Evolutionary conservation across 2,113 vertebrate species (phyloP), one percentile per base, ranked within the genome.

Genomic region (Motacilla tschutschensis): DNA sequence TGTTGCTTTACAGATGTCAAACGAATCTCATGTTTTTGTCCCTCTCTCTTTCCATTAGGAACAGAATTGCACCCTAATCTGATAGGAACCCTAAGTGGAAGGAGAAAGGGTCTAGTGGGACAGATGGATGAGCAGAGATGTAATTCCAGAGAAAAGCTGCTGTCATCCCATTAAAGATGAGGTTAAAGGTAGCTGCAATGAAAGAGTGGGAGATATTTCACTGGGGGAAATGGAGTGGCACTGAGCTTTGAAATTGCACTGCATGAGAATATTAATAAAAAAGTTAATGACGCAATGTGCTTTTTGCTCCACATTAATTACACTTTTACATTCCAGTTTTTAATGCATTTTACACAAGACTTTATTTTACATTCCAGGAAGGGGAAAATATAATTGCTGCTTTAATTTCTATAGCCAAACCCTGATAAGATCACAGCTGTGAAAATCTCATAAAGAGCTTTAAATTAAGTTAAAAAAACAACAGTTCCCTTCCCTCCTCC

Each of bases 231-330:
- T 96, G 95, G 94, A 96, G 94, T 96, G 95, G 95, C 94, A 96
- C 95, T 89, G 91, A 95, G 95, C 94, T 96, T 94, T 94, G 95
- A 95, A 95, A 96, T 95, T 95, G 95, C 95, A 93, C 95, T 95
- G 94, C 76, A 12, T 95, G 94, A 95, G 95, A 95, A 96, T 96
- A 96, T 96, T 96, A 96, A 96, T 95, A 96, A 95, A 96, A 95
- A 96, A 96, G 95, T 95, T 95, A 96, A 96, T 95, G 95, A 96
- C 94, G 95, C 95, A 96, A 96, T 95, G 95, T 96, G 94, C 95
- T 95, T 96, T 96, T 96, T 95, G 94, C 95, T 95, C 95, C 92
- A 95, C 95, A 95, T 96, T 96, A 96, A 96, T 96, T 96, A 96
- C 94, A 96, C 94, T 94, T 95, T 95, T 96, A 95, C 95, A 95